Evolutionary conservation across 1,140 invertebrate species (phyloP).

Genomic region (Drosophila burlai): DNA sequence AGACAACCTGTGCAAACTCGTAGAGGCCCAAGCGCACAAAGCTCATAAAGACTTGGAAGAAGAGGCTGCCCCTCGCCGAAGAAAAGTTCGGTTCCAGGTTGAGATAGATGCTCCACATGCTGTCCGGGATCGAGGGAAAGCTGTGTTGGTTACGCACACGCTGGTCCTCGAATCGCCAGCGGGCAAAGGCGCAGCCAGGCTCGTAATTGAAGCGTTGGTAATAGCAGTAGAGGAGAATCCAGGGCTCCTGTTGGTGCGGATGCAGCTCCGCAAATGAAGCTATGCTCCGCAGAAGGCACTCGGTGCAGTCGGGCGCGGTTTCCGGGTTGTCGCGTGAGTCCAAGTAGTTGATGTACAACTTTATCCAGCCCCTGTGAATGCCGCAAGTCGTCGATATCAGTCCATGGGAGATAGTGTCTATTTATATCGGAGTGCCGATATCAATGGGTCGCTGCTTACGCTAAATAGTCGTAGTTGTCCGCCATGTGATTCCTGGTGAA

Average conservation of each 20-base stretch:
- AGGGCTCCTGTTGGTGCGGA: constrained; percentile 35
- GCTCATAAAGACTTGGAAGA: constrained; percentile 47
- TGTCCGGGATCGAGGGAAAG: constrained; percentile 12
- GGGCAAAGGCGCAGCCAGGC: constrained; percentile 54
- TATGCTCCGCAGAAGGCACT: constrained; percentile 57
- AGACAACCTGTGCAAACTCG: constrained; percentile 66
- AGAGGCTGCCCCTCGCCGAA: background rate
- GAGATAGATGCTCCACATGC: constrained; percentile 41
- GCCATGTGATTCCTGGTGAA: constrained; percentile 7
- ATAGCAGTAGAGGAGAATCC: constrained; percentile 67
- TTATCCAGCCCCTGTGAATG: constrained; percentile 58
- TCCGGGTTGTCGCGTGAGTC: constrained; percentile 47
- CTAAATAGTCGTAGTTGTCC: constrained; percentile 42
- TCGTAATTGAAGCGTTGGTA: constrained; percentile 59
- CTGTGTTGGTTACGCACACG: background rate
- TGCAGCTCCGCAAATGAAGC: constrained; percentile 21
- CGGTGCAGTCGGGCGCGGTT: constrained; percentile 49
- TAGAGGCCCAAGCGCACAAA: constrained; percentile 63
- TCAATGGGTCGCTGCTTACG: constrained; percentile 38
- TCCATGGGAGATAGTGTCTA: background rate
- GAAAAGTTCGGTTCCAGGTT: constrained; percentile 16
- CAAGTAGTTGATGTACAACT: constrained; percentile 50
- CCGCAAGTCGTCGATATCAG: background rate
- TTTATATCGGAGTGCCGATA: background rate
- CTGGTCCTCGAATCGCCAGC: constrained; percentile 49